Evolutionary conservation across 1,140 invertebrate genomes (phyloP), one percentile per base, ranked within the genome.

Genomic region (Aleiodes sp.): DNA sequence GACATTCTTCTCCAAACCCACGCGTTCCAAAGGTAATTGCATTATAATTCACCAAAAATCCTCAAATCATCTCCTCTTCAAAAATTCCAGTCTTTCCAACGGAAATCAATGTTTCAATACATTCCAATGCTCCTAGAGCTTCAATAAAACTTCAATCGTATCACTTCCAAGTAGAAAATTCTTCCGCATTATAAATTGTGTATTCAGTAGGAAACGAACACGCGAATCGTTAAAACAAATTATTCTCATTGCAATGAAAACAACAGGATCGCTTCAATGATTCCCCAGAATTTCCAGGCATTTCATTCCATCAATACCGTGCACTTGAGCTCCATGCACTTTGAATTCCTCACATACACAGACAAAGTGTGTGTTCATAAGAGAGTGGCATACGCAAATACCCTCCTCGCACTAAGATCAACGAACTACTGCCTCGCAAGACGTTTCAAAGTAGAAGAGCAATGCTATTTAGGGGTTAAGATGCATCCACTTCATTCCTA

Each of bases 401-500:
- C 2, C 46, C 21, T 46, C 14, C 41, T 21, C 10, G 46, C 16
- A 24, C 26, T 16, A 52, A 21, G 46, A 52, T 52, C 46, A 52
- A 21, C 1, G 46, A 10, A 52, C 19, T 24, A 16, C n/a, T 16
- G 52, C 19, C 24, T 28, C 24, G 52, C 24, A 10, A 56, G 52
- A 56, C 52, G 24, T 21, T 56, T 56, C 8, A 8, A 28, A 56
- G 52, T 28, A 56, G 52, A 56, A 10, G 26, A 31, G 56, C 56
- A 31, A 59, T 59, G 56, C 26, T 28, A 59, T 59, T 59, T n/a
- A n/a, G n/a, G 29, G 56, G 56, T 6, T 31, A 59, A 59, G 56
- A 59, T 24, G 29, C 26, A 12, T 24, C 56, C 14, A 29, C 56
- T 29, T 14, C 26, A 59, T 59, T 28, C 28, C 3, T n/a, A 56